A percentile compares a stretch with the other conserved stretches of the same genome.
Evolutionary conservation across 2,113 vertebrate genomes (phyloP).

Genomic region (Dunckerocampus dactyliophorus): DNA sequence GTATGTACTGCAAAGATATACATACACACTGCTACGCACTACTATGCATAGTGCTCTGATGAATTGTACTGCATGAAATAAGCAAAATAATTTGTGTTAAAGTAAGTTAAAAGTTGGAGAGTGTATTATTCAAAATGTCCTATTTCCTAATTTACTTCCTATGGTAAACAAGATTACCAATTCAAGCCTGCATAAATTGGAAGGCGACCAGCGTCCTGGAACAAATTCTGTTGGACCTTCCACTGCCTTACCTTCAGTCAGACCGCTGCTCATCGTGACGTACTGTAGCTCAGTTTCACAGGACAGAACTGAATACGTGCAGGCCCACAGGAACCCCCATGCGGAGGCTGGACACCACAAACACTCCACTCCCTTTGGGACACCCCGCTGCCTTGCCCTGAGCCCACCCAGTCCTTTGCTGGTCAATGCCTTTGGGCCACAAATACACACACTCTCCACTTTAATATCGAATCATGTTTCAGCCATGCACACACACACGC

Average conservation of each 20-base stretch:
- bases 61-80: no score
- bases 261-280: neutral
- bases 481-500: conserved; percentile 29
- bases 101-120: no score
- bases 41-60: no score
- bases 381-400: conserved; percentile 58
- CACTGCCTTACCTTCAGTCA: neutral
- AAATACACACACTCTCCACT: conserved; percentile 49
- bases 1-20: no score
- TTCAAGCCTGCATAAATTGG: no score
- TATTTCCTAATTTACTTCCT: no score
- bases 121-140: no score
- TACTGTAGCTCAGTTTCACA: neutral
- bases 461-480: conserved; percentile 61
- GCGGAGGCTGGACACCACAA: conserved; percentile 65
- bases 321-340: conserved; percentile 58
- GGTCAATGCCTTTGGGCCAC: conserved; percentile 65
- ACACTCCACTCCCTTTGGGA: conserved; percentile 39
- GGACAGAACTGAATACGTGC: conserved; percentile 46
- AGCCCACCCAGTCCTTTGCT: conserved; percentile 73
- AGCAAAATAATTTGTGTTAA: no score
- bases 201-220: neutral
- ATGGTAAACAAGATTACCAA: no score
- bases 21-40: no score
- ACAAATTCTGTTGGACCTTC: neutral